Conservation (phyloP, 2,797 vertebrate species). For the Tenualosa ilisha region DNA sequence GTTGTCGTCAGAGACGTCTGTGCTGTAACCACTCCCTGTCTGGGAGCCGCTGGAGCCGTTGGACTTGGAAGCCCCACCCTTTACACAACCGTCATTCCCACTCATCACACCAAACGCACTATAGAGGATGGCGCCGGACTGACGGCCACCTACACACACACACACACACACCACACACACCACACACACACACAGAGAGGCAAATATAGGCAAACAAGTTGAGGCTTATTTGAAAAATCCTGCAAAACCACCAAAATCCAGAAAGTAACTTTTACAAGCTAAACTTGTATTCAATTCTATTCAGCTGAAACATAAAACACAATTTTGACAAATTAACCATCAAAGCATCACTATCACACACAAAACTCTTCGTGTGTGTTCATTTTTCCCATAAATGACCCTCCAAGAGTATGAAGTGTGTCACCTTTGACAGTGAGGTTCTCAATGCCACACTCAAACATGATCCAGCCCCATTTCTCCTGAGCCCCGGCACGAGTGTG, state of each 20-base stretch:
- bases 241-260: no score
- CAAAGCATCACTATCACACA: neutral
- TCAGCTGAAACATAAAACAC: neutral
- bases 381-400: neutral
- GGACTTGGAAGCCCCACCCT: slow-evolving; percentile 83
- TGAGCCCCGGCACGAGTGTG: slow-evolving; percentile 77
- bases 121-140: slow-evolving; percentile 92
- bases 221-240: neutral
- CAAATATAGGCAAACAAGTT: neutral
- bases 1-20: slow-evolving; percentile 94
- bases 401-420: neutral
- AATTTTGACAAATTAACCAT: no score
- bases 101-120: slow-evolving; percentile 89
- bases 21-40: slow-evolving; percentile 97
- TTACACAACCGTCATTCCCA: slow-evolving; percentile 76
- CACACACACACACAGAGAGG: neutral
- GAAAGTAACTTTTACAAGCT: neutral
- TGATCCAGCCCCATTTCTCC: slow-evolving; percentile 99
- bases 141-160: slow-evolving; percentile 83
- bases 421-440: slow-evolving; percentile 96
- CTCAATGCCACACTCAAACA: slow-evolving; percentile 99
- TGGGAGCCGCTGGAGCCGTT: slow-evolving; percentile 94
- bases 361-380: neutral
- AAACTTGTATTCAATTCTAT: neutral
- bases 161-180: neutral